Evolutionary conservation across 2,888 invertebrate genomes (phyloP), one percentile per base, ranked within the genome.

Genomic region (Tinea pellionella): DNA sequence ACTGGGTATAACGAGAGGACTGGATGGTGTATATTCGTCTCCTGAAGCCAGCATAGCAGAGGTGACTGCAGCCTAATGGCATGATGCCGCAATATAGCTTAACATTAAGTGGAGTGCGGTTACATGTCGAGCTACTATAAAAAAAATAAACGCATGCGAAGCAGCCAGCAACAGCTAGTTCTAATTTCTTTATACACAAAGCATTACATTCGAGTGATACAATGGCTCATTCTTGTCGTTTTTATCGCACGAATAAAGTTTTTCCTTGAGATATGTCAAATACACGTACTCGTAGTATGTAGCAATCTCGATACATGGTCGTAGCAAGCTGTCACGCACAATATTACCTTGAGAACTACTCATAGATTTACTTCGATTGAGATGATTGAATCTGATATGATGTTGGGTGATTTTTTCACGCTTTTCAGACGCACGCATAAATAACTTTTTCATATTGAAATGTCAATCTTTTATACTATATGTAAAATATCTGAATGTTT

Each of bases 331-430:
- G 73, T 73, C 75, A 73, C 70, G 66, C 69, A 71, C 72, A 71
- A 69, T 68, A 68, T 72, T 70, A 67, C 69, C 68, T 66, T 61
- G 61, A 64, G 69, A 69, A 69, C 67, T 70, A 69, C 64, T 67
- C 65, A 62, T 60, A 61, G 63, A 62, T 61, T 63, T 59, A 53
- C 16, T 30, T n/a, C 12, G 30, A 58, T 59, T 61, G 63, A 73
- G 75, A 81, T 78, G 75, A 77, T 77, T 76, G 74, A 72, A 72
- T 70, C 69, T 67, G 76, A 80, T 78, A 77, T 69, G 69, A 37
- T 68, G 51, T 60, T 55, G 62, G 59, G 37, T 62, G 61, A 63
- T 75, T 75, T 77, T n/a, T 77, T 76, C 74, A 74, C 72, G 73
- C 70, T 66, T 65, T 68, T 65, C 64, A 69, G 29, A 60, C 15